A percentile compares a stretch with the other conserved stretches of the same genome.
Evolutionary conservation across 1,140 invertebrate genomes (phyloP).

Genomic region (Hormaphis cornu): DNA sequence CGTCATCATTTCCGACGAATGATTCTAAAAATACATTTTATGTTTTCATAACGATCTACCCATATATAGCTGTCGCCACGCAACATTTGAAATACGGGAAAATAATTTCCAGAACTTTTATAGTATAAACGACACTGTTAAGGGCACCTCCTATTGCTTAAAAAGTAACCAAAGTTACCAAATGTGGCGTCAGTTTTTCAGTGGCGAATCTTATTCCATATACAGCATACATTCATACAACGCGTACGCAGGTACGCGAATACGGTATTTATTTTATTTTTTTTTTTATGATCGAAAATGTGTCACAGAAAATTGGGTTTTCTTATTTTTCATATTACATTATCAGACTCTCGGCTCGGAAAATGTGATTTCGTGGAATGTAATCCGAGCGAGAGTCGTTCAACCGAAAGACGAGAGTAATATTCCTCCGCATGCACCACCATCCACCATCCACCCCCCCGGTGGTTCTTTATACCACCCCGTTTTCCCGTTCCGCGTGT

Average conservation of each 20-base stretch:
- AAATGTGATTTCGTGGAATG: constrained; percentile 29
- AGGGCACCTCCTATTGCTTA: too few relatives aligned
- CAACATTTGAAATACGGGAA: too few relatives aligned
- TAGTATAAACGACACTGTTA: too few relatives aligned
- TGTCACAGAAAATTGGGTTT: constrained; percentile 26
- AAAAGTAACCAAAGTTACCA: not conserved
- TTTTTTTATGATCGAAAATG: constrained; percentile 23
- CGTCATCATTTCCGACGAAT: too few relatives aligned
- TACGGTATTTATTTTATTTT: not conserved
- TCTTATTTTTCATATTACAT: not conserved
- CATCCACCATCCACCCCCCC: not conserved
- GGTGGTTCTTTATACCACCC: too few relatives aligned
- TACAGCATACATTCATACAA: too few relatives aligned
- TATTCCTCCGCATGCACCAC: not conserved
- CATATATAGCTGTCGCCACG: too few relatives aligned
- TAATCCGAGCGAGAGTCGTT: constrained; percentile 28
- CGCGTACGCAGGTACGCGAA: not conserved
- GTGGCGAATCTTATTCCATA: not conserved
- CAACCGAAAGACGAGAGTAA: constrained; percentile 22
- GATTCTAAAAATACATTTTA: too few relatives aligned
- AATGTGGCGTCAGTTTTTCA: constrained; percentile 1
- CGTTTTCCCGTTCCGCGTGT: too few relatives aligned
- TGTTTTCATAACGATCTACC: too few relatives aligned
- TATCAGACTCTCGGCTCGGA: constrained; percentile 2
- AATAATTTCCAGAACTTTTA: too few relatives aligned